Evolutionary conservation across 2,113 vertebrate species (phyloP).

Genomic region (Gymnobelideus leadbeateri): DNA sequence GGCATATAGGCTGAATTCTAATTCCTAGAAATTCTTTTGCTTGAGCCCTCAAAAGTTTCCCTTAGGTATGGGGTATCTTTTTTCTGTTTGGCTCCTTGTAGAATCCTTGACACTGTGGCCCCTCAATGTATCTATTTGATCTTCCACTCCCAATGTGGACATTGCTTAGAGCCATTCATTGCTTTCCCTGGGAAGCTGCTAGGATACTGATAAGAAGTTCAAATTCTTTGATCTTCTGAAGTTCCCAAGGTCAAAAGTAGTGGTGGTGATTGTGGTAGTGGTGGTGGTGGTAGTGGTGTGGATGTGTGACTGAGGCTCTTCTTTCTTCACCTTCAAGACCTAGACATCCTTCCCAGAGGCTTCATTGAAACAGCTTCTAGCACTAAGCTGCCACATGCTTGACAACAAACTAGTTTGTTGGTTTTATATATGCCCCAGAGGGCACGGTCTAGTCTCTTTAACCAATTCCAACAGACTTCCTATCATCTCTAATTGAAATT

Average conservation of each 20-base stretch:
- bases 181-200: not conserved
- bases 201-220: not conserved
- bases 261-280: not conserved
- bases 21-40: not conserved
- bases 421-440: not conserved
- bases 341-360: not conserved
- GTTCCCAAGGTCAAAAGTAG: not conserved
- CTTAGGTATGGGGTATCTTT: not conserved
- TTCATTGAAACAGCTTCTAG: not conserved
- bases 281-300: no score
- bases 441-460: not conserved
- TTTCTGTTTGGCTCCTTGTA: not conserved
- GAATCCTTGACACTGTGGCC: not conserved
- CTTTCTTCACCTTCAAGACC: not conserved
- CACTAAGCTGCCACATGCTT: not conserved
- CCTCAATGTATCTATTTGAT: not conserved
- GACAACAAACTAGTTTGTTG: not conserved
- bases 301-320: not conserved
- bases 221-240: not conserved
- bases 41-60: not conserved
- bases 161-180: not conserved
- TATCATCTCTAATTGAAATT: not conserved
- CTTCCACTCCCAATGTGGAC: not conserved
- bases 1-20: not conserved
- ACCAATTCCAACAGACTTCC: not conserved